These are phyloP conservation scores for Eucera pruinosa DNA, from an alignment of 2,888 invertebrate species.

Conservation along the genomic window DNA sequence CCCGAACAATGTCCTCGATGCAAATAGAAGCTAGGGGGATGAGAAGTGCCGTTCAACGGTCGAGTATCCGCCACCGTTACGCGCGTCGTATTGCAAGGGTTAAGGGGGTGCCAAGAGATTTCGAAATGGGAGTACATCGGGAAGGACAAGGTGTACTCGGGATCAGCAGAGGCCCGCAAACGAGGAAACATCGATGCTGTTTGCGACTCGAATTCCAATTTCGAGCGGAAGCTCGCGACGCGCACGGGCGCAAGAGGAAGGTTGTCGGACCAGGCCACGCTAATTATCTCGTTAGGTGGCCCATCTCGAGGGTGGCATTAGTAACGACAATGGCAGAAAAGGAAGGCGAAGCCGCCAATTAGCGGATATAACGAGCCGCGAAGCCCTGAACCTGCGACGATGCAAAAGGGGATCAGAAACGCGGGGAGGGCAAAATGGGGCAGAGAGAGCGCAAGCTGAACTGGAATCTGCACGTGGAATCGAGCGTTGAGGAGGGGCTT, in stretches of 20 bases:
- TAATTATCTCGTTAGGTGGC: constrained; percentile 71
- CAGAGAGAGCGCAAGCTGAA: constrained; percentile 13
- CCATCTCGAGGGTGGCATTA: constrained; percentile 58
- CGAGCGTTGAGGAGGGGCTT: constrained; percentile 56
- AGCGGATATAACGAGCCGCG: constrained; percentile 72
- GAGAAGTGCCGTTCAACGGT: no score
- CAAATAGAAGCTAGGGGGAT: no score
- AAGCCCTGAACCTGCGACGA: constrained; percentile 37
- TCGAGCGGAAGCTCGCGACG: neutral
- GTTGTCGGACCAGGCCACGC: constrained; percentile 15
- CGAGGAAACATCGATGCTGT: constrained; percentile 12
- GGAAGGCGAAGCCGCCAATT: constrained; percentile 69
- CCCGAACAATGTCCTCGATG: no score
- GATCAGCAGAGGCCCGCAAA: no score
- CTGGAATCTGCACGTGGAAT: constrained; percentile 63
- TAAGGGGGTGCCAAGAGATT: no score
- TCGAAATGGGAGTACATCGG: no score
- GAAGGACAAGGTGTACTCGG: no score
- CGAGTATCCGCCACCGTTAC: no score
- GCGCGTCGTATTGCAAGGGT: no score
- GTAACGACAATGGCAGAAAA: constrained; percentile 65
- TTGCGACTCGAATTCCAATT: constrained; percentile 7
- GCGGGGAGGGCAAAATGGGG: constrained; percentile 1
- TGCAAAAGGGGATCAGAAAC: no score
- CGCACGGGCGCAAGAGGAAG: no score